phyloP scores from a whole-genome alignment of 2,888 invertebrate genomes.

The Galerucella calmariensis region DNA sequence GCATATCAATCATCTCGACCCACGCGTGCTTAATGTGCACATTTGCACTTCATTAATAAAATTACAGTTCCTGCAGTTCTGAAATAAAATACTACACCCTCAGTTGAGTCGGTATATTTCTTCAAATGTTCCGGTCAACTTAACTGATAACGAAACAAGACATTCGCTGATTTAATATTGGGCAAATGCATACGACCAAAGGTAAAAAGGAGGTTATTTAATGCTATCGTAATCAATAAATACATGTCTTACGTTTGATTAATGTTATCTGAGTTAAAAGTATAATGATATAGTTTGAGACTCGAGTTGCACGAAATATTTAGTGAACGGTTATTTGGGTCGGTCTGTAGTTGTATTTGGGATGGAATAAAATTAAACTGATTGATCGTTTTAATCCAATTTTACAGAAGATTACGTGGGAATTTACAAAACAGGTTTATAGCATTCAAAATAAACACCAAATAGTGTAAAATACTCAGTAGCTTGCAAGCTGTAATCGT shows the following conservation, averaged over 20 bases:
- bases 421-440: neutral
- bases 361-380: neutral
- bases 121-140: constrained; percentile 46
- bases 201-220: constrained; percentile 25
- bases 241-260: constrained; percentile 26
- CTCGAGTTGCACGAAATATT: constrained; percentile 20
- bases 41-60: constrained; percentile 58
- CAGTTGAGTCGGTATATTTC: constrained; percentile 42
- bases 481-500: too few relatives aligned
- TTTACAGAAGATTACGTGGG: neutral
- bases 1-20: constrained; percentile 25
- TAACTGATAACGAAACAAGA: constrained; percentile 30
- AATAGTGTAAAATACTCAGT: too few relatives aligned
- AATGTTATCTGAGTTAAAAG: constrained; percentile 17
- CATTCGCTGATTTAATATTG: constrained; percentile 32
- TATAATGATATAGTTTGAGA: constrained; percentile 23
- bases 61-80: constrained; percentile 51
- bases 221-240: constrained; percentile 21
- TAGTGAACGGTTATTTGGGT: neutral
- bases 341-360: neutral
- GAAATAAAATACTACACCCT: constrained; percentile 50
- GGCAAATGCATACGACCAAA: constrained; percentile 28
- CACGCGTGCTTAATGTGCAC: constrained; percentile 53
- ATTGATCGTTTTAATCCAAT: neutral
- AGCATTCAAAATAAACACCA: too few relatives aligned